Percentiles rank a stretch among this genome's conserved stretches.
Conservation (phyloP, 2,797 vertebrate genomes). For the Malurus splendens region DNA sequence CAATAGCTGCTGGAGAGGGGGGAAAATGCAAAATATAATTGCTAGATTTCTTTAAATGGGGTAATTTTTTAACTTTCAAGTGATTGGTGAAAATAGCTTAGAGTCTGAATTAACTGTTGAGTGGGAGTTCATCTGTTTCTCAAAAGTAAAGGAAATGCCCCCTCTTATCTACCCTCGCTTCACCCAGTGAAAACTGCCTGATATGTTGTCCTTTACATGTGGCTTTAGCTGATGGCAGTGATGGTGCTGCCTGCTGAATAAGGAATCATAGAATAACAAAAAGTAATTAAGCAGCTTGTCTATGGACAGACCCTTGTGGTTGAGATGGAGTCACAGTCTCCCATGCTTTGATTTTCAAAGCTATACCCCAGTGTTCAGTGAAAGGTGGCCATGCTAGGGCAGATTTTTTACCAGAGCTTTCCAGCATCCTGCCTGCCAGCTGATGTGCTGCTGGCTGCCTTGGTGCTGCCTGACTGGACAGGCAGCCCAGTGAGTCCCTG, state of each 20-base stretch:
- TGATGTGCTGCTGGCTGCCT: background rate
- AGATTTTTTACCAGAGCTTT: background rate
- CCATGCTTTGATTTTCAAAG: background rate
- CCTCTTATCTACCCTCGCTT: background rate
- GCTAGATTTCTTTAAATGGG: background rate
- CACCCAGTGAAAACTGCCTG: background rate
- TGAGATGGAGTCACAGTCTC: fast-evolving
- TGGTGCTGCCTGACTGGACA: background rate
- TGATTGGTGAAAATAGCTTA: background rate
- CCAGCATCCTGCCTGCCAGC: background rate
- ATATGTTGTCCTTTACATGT: background rate
- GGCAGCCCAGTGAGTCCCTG: background rate
- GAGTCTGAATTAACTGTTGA: background rate
- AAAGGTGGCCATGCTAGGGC: background rate
- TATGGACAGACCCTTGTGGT: background rate
- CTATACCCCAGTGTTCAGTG: fast-evolving
- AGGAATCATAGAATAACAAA: background rate
- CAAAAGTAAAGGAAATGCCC: background rate
- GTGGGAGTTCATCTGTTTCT: background rate
- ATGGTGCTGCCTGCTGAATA: background rate
- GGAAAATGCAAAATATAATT: background rate
- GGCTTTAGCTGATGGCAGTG: background rate
- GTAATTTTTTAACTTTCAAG: constrained; percentile 25
- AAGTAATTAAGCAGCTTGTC: background rate
- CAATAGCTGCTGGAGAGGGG: background rate